These are phyloP conservation scores for Tyrophagus putrescentiae DNA, from an alignment of 1,140 invertebrate species.

Conservation along the genomic window DNA sequence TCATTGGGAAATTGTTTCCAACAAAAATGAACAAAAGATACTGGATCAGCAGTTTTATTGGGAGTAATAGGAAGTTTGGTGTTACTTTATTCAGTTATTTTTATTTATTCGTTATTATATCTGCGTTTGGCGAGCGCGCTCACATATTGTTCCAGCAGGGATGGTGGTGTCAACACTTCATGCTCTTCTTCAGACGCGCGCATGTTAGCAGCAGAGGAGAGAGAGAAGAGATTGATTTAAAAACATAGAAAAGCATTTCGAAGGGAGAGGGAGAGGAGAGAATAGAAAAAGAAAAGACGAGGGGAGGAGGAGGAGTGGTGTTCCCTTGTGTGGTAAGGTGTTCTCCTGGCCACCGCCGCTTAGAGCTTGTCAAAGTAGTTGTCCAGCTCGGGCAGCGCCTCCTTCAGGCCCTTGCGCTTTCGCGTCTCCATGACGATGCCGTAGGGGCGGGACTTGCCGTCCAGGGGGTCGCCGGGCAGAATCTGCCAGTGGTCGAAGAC, in stretches of 20 bases:
- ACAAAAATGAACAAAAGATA: no score
- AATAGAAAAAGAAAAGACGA: background rate
- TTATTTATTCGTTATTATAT: no score
- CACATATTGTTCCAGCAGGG: no score
- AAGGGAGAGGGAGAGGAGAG: background rate
- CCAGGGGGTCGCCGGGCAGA: constrained; percentile 82
- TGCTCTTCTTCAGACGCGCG: no score
- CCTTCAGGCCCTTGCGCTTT: constrained; percentile 98
- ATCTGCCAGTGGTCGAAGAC: constrained; percentile 99
- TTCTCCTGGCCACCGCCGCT: background rate
- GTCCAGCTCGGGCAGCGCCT: constrained; percentile 77
- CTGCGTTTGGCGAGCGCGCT: no score
- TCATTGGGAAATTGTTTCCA: no score
- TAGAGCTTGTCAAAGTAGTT: constrained; percentile 19
- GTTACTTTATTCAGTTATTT: no score
- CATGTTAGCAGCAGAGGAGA: no score
- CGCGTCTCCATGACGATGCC: constrained; percentile 78
- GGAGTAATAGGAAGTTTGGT: no score
- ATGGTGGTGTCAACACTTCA: no score
- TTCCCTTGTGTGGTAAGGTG: background rate
- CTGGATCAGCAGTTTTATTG: no score
- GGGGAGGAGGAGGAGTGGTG: background rate
- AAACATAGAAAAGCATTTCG: background rate
- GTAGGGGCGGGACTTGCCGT: constrained; percentile 59
- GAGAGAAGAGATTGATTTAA: no score